Conservation (phyloP, 2,797 vertebrate genomes). For the Antrozous pallidus region DNA sequence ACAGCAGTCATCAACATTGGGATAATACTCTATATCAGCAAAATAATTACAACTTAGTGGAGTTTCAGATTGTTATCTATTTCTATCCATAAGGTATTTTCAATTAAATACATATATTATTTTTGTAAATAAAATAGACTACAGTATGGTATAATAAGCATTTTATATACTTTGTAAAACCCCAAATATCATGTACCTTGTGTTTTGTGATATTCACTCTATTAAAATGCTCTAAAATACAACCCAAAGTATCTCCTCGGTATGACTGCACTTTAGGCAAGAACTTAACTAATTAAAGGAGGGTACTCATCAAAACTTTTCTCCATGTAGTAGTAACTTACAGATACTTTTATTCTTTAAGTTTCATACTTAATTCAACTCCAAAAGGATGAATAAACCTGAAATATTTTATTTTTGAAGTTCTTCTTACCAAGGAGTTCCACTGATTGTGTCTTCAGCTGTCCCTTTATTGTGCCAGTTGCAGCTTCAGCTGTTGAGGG, state of each 20-base stretch:
- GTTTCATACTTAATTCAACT: not conserved
- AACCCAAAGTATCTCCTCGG: not conserved
- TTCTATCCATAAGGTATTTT: not conserved
- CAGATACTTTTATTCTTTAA: not conserved
- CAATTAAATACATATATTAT: too few relatives aligned
- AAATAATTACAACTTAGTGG: not conserved
- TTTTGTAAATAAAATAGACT: not conserved
- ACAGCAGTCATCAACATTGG: not conserved
- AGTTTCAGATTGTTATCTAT: not conserved
- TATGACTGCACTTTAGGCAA: not conserved
- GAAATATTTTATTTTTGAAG: not conserved
- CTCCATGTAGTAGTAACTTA: not conserved
- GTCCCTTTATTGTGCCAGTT: not conserved
- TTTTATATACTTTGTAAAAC: not conserved
- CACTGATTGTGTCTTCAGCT: not conserved
- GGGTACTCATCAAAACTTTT: not conserved
- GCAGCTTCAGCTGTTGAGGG: not conserved
- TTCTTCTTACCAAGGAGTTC: not conserved
- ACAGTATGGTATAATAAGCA: not conserved
- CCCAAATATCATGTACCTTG: not conserved
- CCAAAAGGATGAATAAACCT: not conserved
- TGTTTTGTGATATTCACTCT: not conserved
- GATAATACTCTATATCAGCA: not conserved
- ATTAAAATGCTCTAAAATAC: not conserved
- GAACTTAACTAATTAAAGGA: not conserved